These are phyloP conservation scores for Vanacampus margaritifer DNA, from an alignment of 2,113 vertebrate species.

Conservation along the genomic window DNA sequence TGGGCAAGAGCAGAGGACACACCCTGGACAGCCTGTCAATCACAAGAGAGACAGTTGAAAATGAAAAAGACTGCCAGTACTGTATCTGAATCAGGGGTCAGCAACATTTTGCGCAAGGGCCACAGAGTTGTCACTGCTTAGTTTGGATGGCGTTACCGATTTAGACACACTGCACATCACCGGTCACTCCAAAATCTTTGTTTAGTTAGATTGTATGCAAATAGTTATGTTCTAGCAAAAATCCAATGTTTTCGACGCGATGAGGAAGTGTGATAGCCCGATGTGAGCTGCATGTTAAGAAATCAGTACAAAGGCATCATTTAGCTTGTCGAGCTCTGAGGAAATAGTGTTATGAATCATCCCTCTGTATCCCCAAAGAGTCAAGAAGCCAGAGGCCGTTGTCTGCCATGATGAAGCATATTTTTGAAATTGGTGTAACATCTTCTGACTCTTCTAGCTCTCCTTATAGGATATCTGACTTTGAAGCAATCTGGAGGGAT, in stretches of 20 bases:
- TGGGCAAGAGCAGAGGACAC: not conserved
- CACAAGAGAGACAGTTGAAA: not conserved
- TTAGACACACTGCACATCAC: not conserved
- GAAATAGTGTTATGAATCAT: slow-evolving; percentile 9
- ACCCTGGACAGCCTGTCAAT: not conserved
- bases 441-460: slow-evolving; percentile 8
- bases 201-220: not conserved
- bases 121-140: too few species aligned
- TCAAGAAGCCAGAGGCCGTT: not conserved
- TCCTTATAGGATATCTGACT: not conserved
- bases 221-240: not conserved
- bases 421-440: not conserved
- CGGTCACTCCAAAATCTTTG: not conserved
- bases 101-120: too few species aligned
- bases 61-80: not conserved
- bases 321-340: not conserved
- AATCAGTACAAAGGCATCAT: not conserved
- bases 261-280: too few species aligned
- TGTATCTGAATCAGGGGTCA: not conserved
- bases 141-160: too few species aligned
- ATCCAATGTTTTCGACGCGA: not conserved
- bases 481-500: not conserved
- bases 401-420: not conserved
- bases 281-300: not conserved
- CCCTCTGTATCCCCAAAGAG: not conserved